Conservation (phyloP, 2,113 vertebrate genomes). For the Raja brachyura region DNA sequence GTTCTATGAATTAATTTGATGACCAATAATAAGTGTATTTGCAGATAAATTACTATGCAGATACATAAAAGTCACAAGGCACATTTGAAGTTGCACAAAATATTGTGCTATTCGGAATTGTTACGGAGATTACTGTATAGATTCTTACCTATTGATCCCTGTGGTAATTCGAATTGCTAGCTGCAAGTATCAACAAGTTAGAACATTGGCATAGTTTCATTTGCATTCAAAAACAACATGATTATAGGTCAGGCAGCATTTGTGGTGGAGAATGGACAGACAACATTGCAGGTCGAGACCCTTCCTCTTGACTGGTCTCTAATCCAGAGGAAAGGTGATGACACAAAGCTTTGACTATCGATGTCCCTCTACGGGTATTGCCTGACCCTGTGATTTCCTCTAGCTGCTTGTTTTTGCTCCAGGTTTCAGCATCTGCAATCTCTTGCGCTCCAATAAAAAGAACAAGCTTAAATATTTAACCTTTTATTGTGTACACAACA, state of each 20-base stretch:
- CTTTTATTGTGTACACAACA: not conserved
- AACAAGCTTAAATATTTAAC: not conserved
- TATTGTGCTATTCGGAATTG: not conserved
- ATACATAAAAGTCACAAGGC: not conserved
- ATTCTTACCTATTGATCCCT: not conserved
- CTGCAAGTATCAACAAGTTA: not conserved
- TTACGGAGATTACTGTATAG: not conserved
- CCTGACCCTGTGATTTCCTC: no score
- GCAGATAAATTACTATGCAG: not conserved
- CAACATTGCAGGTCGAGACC: no score
- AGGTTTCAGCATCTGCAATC: no score
- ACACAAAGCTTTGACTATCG: no score
- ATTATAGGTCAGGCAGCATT: not conserved
- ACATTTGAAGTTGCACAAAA: not conserved
- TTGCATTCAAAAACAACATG: not conserved
- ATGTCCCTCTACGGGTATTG: no score
- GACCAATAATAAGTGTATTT: no score
- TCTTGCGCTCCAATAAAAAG: not conserved
- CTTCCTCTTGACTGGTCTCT: no score
- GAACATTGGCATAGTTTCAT: not conserved
- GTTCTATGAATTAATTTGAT: not conserved
- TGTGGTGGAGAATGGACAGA: no score
- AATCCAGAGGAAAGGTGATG: no score
- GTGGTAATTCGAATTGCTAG: not conserved
- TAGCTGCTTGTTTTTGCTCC: no score